Conservation (phyloP, 1,140 invertebrate genomes). For the Trichonephila inaurata region DNA sequence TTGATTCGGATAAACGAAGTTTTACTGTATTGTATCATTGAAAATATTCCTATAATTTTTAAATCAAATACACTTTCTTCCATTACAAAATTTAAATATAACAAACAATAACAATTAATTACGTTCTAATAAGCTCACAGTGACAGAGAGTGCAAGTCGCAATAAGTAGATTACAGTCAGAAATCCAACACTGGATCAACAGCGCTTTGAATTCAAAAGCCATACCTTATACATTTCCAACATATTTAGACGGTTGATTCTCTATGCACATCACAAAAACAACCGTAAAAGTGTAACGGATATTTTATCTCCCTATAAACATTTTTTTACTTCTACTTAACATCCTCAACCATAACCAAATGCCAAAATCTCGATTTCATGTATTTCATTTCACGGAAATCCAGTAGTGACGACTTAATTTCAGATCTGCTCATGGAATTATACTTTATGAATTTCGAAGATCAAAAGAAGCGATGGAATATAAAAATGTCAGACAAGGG, state of each 20-base stretch:
- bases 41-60: too few species aligned
- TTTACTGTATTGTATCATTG: too few species aligned
- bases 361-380: constrained; percentile 5
- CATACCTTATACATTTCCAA: neutral
- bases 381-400: neutral
- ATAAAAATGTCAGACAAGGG: constrained; percentile 38
- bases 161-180: too few species aligned
- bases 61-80: too few species aligned
- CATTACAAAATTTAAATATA: too few species aligned
- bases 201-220: neutral
- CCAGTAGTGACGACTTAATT: constrained; percentile 40
- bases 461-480: constrained; percentile 18
- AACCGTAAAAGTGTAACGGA: constrained; percentile 4
- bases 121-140: too few species aligned
- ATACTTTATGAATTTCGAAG: constrained; percentile 43
- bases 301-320: neutral
- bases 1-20: too few species aligned
- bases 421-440: neutral
- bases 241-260: neutral
- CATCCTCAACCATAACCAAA: neutral
- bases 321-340: neutral
- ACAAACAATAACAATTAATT: too few species aligned
- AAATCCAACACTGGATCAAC: too few species aligned
- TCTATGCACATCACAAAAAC: neutral
- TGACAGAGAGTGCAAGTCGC: too few species aligned